These are phyloP conservation scores for Diarsia mendica DNA, from an alignment of 2,888 invertebrate species.

Conservation along the genomic window DNA sequence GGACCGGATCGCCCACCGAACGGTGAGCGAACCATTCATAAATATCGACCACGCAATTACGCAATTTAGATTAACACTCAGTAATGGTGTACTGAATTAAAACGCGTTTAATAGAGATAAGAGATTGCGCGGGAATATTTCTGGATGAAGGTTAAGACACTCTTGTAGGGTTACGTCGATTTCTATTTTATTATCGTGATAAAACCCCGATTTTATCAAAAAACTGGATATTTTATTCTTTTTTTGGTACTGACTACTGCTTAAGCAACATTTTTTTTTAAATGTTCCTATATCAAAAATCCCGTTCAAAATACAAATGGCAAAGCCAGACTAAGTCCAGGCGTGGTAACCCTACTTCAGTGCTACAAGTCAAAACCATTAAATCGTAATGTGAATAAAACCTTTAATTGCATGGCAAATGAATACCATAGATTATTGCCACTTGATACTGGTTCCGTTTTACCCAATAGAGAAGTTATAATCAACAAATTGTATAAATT, in stretches of 20 bases:
- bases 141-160: constrained; percentile 62
- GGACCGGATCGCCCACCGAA: constrained; percentile 86
- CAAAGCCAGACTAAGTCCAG: not conserved
- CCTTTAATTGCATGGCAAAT: constrained; percentile 38
- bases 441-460: constrained; percentile 53
- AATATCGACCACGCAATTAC: constrained; percentile 84
- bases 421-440: constrained; percentile 41
- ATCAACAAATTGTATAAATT: constrained; percentile 46
- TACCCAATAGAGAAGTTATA: constrained; percentile 50
- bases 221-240: too few relatives aligned
- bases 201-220: too few relatives aligned
- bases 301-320: too few relatives aligned
- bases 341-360: not conserved
- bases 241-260: too few relatives aligned
- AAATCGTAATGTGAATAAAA: constrained; percentile 49
- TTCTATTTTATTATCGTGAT: too few relatives aligned
- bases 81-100: constrained; percentile 74
- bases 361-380: constrained; percentile 6
- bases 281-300: not conserved
- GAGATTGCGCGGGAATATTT: constrained; percentile 61
- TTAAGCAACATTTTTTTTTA: too few relatives aligned
- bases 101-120: constrained; percentile 71
- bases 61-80: constrained; percentile 79
- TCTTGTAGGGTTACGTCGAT: not conserved
- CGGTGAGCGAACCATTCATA: constrained; percentile 80